Conservation (phyloP, 2,797 vertebrate genomes). For the Saxicola maurus region DNA sequence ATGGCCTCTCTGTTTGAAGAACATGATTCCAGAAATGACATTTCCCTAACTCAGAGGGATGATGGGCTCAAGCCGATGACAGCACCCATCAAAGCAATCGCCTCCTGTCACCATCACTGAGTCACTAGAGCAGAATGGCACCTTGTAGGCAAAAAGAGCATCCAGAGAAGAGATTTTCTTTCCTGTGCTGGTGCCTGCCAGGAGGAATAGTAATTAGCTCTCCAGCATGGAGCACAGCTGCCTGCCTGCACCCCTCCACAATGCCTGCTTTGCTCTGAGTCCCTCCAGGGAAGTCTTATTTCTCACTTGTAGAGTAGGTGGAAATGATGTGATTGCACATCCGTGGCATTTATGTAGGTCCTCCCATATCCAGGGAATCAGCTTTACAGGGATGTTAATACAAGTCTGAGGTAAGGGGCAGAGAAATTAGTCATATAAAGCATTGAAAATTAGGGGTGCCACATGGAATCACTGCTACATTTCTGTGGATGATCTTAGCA, state of each 20-base stretch:
- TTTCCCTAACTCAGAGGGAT: not conserved
- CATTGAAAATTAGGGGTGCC: not conserved
- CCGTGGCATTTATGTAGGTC: not conserved
- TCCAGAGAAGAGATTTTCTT: constrained; percentile 21
- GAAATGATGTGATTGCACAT: not conserved
- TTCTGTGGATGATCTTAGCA: not conserved
- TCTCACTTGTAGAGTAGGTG: not conserved
- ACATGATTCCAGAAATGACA: constrained; percentile 6
- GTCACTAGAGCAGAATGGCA: constrained; percentile 27
- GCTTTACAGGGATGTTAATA: not conserved
- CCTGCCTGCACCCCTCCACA: not conserved
- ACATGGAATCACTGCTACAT: not conserved
- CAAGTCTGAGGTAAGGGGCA: not conserved
- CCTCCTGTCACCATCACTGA: constrained; percentile 33
- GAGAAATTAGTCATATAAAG: not conserved
- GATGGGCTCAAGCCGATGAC: not conserved
- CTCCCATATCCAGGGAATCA: not conserved
- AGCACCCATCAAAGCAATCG: constrained; percentile 17
- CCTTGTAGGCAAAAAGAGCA: constrained; percentile 35
- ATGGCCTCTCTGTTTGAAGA: not conserved
- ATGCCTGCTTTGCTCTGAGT: not conserved
- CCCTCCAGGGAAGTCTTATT: not conserved
- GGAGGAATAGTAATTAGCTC: constrained; percentile 32
- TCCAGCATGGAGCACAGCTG: not conserved
- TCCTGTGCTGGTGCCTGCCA: constrained; percentile 27